Percentiles rank a stretch among this genome's conserved stretches.
phyloP scores from a whole-genome alignment of 2,888 invertebrate genomes.

The Axea sp. region DNA sequence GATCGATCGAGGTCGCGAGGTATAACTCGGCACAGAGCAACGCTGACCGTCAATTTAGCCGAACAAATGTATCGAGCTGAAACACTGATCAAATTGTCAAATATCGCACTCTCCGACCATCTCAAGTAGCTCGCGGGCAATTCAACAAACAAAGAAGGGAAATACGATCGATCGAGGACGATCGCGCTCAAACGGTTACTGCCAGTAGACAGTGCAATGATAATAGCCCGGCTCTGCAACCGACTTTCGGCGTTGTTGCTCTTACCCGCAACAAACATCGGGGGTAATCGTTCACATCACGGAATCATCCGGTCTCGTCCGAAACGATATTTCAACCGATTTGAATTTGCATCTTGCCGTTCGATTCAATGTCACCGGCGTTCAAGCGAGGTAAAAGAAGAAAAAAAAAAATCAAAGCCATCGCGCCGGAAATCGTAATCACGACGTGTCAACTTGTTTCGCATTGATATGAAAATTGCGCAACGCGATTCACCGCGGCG shows the following conservation, averaged over 20 bases:
- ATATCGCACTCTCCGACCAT: conserved; percentile 28
- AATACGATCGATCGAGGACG: conserved; percentile 67
- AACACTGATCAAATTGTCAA: conserved; percentile 60
- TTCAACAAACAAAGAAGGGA: conserved; percentile 27
- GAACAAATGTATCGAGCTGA: conserved; percentile 37
- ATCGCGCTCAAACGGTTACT: conserved; percentile 64
- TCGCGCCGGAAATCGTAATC: conserved; percentile 34
- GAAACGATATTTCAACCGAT: too few species aligned
- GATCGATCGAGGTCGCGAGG: conserved; percentile 67
- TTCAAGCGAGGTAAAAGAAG: too few species aligned
- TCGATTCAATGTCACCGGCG: too few species aligned
- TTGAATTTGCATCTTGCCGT: too few species aligned
- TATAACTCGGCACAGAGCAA: conserved; percentile 50
- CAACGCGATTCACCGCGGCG: conserved; percentile 24
- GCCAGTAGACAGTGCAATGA: too few species aligned
- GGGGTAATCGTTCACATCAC: too few species aligned
- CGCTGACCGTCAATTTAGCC: conserved; percentile 68
- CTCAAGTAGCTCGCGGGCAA: conserved; percentile 32
- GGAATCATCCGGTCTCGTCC: too few species aligned
- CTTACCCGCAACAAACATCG: conserved; percentile 36
- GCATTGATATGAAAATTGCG: conserved; percentile 37
- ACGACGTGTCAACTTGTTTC: conserved; percentile 42
- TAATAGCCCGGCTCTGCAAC: too few species aligned
- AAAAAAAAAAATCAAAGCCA: neutral
- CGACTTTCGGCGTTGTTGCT: too few species aligned